Evolutionary conservation across 1,140 invertebrate species (phyloP).

Genomic region (Drosophila sproati): DNA sequence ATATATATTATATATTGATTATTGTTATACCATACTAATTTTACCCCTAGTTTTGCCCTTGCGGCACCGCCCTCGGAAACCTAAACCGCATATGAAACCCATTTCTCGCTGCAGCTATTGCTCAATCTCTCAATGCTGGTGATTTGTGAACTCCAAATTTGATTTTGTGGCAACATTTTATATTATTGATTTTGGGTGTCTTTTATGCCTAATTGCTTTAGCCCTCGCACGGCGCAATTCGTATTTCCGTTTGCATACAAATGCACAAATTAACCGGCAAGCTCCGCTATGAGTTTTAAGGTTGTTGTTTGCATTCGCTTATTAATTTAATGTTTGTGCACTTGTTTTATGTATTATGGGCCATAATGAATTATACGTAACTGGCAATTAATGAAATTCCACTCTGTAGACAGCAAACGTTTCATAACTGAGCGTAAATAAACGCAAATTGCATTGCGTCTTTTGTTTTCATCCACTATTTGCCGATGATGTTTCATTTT

Average conservation of each 20-base stretch:
- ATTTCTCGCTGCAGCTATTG: slow-evolving; percentile 52
- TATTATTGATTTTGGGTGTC: background rate
- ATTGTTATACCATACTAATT: slow-evolving; percentile 7
- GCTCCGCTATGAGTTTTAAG: slow-evolving; percentile 19
- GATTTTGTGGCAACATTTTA: slow-evolving; percentile 2
- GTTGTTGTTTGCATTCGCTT: slow-evolving; percentile 27
- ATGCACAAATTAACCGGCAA: slow-evolving; percentile 67
- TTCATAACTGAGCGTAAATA: slow-evolving; percentile 38
- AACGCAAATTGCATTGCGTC: slow-evolving; percentile 30
- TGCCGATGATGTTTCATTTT: slow-evolving; percentile 22
- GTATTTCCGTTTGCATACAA: slow-evolving; percentile 69
- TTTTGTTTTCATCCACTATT: background rate
- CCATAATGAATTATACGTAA: slow-evolving; percentile 1
- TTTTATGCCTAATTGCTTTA: slow-evolving; percentile 40
- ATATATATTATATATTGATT: background rate
- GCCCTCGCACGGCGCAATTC: slow-evolving; percentile 33
- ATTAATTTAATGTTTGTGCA: slow-evolving; percentile 27
- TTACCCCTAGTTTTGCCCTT: slow-evolving; percentile 45
- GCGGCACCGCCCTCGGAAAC: slow-evolving; percentile 49
- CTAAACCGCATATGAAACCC: slow-evolving; percentile 44
- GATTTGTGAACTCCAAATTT: slow-evolving; percentile 59
- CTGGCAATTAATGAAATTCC: slow-evolving; percentile 39
- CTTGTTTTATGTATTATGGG: background rate
- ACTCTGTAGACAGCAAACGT: slow-evolving; percentile 24
- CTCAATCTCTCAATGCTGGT: slow-evolving; percentile 45